A percentile compares a stretch with the other conserved stretches of the same genome.
phyloP scores from a whole-genome alignment of 2,888 invertebrate species.

The Tachystola acroxantha region DNA sequence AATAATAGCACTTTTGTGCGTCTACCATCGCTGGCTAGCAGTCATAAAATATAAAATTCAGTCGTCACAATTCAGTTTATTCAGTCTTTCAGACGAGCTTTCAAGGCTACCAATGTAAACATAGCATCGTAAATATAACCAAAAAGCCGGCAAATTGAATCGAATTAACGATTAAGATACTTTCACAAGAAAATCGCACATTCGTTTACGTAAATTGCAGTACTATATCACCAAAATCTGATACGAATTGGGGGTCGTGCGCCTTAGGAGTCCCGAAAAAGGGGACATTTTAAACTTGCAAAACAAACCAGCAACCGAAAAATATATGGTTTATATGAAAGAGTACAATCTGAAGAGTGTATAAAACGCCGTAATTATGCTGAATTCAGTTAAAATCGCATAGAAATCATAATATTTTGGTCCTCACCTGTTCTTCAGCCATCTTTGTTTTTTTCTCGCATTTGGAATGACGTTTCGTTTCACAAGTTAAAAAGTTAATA shows the following conservation, averaged over 20 bases:
- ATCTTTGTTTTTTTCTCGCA: slow-evolving; percentile 81
- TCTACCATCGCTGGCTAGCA: no score
- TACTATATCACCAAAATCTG: not conserved
- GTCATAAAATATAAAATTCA: no score
- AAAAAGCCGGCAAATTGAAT: slow-evolving; percentile 49
- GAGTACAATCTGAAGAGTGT: not conserved
- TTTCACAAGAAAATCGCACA: not conserved
- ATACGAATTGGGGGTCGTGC: not conserved
- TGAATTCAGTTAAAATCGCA: slow-evolving; percentile 54
- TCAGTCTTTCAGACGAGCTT: no score
- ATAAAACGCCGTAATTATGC: slow-evolving; percentile 4
- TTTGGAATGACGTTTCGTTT: slow-evolving; percentile 61
- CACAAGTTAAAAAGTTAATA: no score
- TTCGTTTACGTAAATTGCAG: not conserved
- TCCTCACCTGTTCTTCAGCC: slow-evolving; percentile 88
- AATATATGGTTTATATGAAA: slow-evolving; percentile 9
- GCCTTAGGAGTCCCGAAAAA: slow-evolving; percentile 1
- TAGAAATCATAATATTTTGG: slow-evolving; percentile 63
- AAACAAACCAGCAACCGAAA: not conserved
- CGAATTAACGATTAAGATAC: not conserved
- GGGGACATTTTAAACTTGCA: not conserved
- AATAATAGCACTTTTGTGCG: no score
- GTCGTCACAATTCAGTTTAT: no score
- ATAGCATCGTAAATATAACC: slow-evolving; percentile 50
- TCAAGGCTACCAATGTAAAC: slow-evolving; percentile 34